These are phyloP conservation scores for Bactericera cockerelli DNA, from an alignment of 1,140 invertebrate species.

Conservation along the genomic window DNA sequence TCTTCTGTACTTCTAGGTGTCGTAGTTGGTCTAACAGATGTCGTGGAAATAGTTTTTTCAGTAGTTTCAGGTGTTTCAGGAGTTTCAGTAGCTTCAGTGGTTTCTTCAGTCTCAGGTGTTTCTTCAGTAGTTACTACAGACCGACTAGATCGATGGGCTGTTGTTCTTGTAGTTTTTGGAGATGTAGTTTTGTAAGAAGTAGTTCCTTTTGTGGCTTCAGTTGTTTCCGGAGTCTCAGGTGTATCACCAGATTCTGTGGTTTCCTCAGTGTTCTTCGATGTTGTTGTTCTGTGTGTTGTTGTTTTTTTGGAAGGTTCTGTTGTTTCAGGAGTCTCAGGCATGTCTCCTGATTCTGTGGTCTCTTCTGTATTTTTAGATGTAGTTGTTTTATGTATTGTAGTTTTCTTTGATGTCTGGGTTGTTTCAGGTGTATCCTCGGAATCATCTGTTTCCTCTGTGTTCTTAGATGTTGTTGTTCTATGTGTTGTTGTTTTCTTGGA, in stretches of 20 bases:
- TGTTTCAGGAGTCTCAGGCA: background rate
- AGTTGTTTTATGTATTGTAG: background rate
- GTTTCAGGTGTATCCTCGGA: no score
- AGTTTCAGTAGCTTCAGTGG: background rate
- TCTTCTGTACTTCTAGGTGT: background rate
- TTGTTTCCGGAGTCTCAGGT: background rate
- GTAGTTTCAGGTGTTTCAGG: background rate
- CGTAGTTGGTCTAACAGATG: background rate
- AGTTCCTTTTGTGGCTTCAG: background rate
- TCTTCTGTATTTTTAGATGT: no score
- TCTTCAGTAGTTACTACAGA: background rate
- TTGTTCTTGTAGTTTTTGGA: background rate
- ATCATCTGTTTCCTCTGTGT: no score
- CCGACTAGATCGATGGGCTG: background rate
- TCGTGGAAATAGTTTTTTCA: background rate
- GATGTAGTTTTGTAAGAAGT: background rate
- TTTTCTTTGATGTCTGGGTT: background rate
- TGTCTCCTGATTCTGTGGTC: no score
- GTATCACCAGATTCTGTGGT: constrained; percentile 4
- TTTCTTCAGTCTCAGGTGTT: background rate
- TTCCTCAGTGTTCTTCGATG: background rate
- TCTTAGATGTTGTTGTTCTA: no score
- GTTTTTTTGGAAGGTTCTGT: background rate
- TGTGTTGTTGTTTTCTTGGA: no score
- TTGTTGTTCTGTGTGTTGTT: background rate